These are phyloP conservation scores for Bombus picipes DNA, from an alignment of 1,140 invertebrate genomes.

Conservation along the genomic window DNA sequence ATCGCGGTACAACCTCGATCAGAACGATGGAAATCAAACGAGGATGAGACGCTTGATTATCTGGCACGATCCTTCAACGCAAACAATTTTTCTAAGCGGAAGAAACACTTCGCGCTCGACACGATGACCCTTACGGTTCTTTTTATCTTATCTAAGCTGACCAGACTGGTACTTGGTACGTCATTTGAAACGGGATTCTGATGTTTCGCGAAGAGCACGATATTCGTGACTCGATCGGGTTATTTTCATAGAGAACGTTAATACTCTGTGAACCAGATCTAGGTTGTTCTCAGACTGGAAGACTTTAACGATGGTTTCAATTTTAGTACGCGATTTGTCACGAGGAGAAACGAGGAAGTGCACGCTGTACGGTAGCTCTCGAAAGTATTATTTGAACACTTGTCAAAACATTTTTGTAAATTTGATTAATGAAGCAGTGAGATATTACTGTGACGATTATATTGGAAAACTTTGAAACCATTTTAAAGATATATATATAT, in stretches of 20 bases:
- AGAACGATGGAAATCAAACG: slow-evolving; percentile 68
- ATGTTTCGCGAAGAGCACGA: background rate
- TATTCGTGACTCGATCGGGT: too few species aligned
- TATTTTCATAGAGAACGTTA: too few species aligned
- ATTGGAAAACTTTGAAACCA: too few species aligned
- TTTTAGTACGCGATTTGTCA: background rate
- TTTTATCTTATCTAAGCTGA: background rate
- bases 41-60: slow-evolving; percentile 32
- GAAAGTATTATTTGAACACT: too few species aligned
- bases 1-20: slow-evolving; percentile 45
- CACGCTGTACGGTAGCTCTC: too few species aligned
- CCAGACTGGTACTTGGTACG: background rate
- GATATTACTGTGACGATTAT: too few species aligned
- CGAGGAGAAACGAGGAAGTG: background rate
- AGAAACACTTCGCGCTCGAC: background rate
- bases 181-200: background rate
- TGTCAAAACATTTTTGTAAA: too few species aligned
- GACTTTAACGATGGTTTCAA: background rate
- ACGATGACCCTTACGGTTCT: too few species aligned
- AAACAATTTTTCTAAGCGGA: background rate
- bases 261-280: background rate
- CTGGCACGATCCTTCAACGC: background rate
- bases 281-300: too few species aligned
- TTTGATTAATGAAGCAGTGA: too few species aligned
- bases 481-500: too few species aligned